phyloP scores from a whole-genome alignment of 2,113 vertebrate species.

The Lutjanus erythropterus region DNA sequence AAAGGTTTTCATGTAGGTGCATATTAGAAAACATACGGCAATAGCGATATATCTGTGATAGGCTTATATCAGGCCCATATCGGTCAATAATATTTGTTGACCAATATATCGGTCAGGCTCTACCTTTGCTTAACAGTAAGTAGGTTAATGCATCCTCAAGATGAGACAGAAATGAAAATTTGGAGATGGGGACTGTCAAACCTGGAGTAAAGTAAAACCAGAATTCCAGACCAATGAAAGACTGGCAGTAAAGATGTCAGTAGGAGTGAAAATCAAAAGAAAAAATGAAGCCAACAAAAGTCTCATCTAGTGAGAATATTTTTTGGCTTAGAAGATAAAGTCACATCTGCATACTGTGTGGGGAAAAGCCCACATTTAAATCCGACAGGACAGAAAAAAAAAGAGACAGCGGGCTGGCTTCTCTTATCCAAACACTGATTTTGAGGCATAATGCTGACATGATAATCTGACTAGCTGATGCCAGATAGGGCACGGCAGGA shows the following conservation, averaged over 20 bases:
- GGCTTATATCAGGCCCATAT: too few relatives aligned
- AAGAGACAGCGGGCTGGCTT: neutral
- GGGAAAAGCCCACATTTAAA: neutral
- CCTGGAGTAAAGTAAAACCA: neutral
- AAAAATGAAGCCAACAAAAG: neutral
- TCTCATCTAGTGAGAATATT: neutral
- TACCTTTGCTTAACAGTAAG: neutral
- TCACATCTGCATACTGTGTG: neutral
- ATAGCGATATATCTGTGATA: too few relatives aligned
- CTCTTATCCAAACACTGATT: neutral
- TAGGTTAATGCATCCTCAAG: neutral
- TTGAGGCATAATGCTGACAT: neutral
- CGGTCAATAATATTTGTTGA: too few relatives aligned
- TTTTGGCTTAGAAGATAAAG: neutral
- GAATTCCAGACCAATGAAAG: neutral
- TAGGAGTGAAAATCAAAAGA: neutral
- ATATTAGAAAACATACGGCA: too few relatives aligned
- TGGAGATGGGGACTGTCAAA: neutral
- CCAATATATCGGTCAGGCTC: too few relatives aligned
- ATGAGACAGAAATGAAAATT: neutral
- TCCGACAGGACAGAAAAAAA: neutral
- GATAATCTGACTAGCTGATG: conserved; percentile 11
- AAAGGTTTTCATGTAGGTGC: too few relatives aligned
- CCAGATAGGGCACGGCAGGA: conserved; percentile 11
- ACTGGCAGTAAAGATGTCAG: neutral